Base-by-base conservation (phyloP, 2,797 vertebrate species). In the Numenius phaeopus region DNA sequence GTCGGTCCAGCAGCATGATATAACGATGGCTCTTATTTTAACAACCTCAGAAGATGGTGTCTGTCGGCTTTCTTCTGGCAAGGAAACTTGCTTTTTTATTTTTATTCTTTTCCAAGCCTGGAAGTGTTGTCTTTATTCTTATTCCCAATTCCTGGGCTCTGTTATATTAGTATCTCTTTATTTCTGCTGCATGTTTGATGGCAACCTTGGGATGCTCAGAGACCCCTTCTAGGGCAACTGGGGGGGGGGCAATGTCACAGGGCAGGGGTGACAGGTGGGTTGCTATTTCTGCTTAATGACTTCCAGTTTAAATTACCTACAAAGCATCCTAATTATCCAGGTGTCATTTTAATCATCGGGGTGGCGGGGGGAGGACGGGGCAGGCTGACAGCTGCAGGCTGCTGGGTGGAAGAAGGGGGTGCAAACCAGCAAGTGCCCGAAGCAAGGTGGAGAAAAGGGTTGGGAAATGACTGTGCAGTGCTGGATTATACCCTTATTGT, bases 291-390 rank as follows among this genome's bases (percentile, higher is more conserved):
- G 92, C 90, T 87, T 95, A 94, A 95, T 92, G 92, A 96, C 82
- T 97, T 97, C 89, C 34, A 89, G 75, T 92, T 97, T 95, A 96
- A 98, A 96, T 96, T 94, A 91, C 89, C 93, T 90, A 39, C 66
- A 47, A 96, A 92, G 70, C 72, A 34, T 70, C 91, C 90, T 97
- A 92, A 96, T 97, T 96, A 95, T 76, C 94, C 49, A 95, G 94
- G 87, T 85, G 76, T 57, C 71, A 84, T 88, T 96, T 96, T 69
- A 86, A 71, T 92, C 84, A 77, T 47, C 62, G 37, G 87, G 32
- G 40, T 42, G 59, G 80, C 18, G 24, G 23, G 30, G 27, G 61
- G 37, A 64, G 37, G 64, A 50, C 0, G 1, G 62, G 65, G 22
- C 67, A 78, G 52, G 37, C 24, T 66, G 64, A 5, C 9, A 37